phyloP scores from a whole-genome alignment of 2,797 vertebrate species.

The Avahi laniger region DNA sequence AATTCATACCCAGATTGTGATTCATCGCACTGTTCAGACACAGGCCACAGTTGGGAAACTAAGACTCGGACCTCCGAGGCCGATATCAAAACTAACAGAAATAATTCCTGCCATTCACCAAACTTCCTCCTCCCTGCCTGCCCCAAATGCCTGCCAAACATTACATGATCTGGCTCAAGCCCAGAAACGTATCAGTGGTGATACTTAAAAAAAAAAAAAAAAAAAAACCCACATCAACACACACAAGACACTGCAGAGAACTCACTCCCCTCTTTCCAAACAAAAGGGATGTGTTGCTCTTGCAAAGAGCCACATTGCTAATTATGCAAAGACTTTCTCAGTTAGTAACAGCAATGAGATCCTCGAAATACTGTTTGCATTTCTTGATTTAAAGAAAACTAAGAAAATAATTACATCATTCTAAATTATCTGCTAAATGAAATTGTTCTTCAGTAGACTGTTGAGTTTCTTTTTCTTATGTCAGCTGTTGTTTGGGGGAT shows the following conservation, averaged over 20 bases:
- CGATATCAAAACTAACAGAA: background rate
- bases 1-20: background rate
- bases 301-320: slow-evolving; percentile 65
- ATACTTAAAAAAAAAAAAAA: background rate
- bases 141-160: background rate
- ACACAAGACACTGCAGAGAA: background rate
- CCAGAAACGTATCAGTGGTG: background rate
- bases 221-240: background rate
- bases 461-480: background rate
- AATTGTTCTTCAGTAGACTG: slow-evolving; percentile 19
- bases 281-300: slow-evolving; percentile 52
- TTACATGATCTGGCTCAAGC: background rate
- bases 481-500: background rate
- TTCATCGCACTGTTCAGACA: background rate
- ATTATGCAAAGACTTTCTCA: slow-evolving; percentile 50
- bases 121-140: background rate
- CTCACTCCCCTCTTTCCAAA: slow-evolving; percentile 49
- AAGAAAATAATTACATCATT: slow-evolving; percentile 68
- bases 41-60: background rate
- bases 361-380: slow-evolving; percentile 59
- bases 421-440: slow-evolving; percentile 51
- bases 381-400: slow-evolving; percentile 53
- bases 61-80: background rate
- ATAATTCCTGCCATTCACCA: background rate
- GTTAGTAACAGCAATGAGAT: slow-evolving; percentile 31